Evolutionary conservation across 2,113 vertebrate species (phyloP), one percentile per base, ranked within the genome.

Genomic region (Pseudopodoces humilis): DNA sequence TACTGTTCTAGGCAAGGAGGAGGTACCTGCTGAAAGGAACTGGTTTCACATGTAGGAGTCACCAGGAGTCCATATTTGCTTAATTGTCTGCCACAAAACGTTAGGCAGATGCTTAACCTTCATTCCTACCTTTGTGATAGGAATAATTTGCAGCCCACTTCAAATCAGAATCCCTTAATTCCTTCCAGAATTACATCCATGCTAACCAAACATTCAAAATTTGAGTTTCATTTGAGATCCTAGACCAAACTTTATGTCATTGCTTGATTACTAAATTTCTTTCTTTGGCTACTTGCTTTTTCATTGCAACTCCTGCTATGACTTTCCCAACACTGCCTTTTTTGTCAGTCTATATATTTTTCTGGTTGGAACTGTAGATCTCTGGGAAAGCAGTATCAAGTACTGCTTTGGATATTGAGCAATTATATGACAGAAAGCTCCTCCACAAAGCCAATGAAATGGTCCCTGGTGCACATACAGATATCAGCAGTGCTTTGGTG

Each of bases 331-430:
- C 30, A 55, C 68, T 77, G 62, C 13, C 65, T 24, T 71, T 92
- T 90, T 86, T 88, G 65, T 83, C 64, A 55, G 81, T 69, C 50
- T 90, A 11, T 90, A 43, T 82, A 76, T 82, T 95, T 92, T 87
- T 86, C 59, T 92, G 68, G n/a, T 69, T 96, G 87, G 76, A 94
- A 70, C 60, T 0, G 6, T 37, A 84, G 64, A 63, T 86, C 43
- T 87, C 69, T 78, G 86, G 30, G 71, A 79, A 90, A 88, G 65
- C 76, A 84, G 35, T 71, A 90, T 75, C 71, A 53, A 95, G 56
- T 70, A 79, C 68, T 92, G 64, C 68, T 92, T 94, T 58, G 55
- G 81, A 88, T 94, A 82, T 90, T 96, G 88, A 96, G 95, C 94
- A 96, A 96, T 85, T 86, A 55, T 52, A 90, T 90, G 60, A 92